Conservation (phyloP, 64 coral and sea anemone species). For the Exaiptasia diaphana region DNA sequence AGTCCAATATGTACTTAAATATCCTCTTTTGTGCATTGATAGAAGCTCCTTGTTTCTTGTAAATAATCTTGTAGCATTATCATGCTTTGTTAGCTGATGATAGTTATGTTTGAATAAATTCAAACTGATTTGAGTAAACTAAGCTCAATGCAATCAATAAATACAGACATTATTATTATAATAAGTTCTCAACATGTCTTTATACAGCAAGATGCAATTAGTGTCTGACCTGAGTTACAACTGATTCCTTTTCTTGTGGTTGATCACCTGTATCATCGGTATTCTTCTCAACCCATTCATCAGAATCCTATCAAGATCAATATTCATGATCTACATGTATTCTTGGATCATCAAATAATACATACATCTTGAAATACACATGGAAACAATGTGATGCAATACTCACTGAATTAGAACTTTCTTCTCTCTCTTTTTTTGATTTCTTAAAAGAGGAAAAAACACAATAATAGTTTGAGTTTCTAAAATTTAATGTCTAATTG, state of each 20-base stretch:
- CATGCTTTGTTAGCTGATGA: too few relatives aligned
- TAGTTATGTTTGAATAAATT: too few relatives aligned
- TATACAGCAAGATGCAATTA: neutral
- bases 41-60: neutral
- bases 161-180: too few relatives aligned
- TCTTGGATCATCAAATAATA: too few relatives aligned
- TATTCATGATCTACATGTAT: neutral
- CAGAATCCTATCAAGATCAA: constrained; percentile 36
- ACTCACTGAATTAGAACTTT: constrained; percentile 53
- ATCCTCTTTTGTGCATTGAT: neutral
- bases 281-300: constrained; percentile 91
- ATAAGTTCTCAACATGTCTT: too few relatives aligned
- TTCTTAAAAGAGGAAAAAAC: neutral
- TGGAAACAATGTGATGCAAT: too few relatives aligned
- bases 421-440: constrained; percentile 23
- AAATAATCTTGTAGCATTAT: too few relatives aligned
- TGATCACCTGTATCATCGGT: neutral
- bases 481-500: neutral
- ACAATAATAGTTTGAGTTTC: neutral
- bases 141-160: too few relatives aligned
- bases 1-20: neutral
- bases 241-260: neutral
- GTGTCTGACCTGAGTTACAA: neutral
- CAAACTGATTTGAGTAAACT: too few relatives aligned
- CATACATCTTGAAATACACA: too few relatives aligned